Base-by-base conservation (phyloP, 1,140 invertebrate species). In the Temnothorax curvispinosus region DNA sequence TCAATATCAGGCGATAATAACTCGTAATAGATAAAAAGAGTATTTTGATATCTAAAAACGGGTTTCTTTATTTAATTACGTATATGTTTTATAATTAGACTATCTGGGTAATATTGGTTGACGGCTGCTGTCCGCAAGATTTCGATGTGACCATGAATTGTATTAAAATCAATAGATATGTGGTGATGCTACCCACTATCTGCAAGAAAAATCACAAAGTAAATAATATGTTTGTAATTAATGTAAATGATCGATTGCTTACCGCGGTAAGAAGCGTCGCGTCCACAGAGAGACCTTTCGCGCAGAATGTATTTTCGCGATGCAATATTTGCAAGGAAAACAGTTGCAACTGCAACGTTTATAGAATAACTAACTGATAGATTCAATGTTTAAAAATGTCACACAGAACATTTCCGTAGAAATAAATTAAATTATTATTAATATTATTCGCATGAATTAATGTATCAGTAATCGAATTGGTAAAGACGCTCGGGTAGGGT, bases 291-390 rank as follows among this genome's bases (percentile, higher is more conserved):
- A 94, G 50, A 11, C 90, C 91, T 67, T 91, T 93, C 0, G 93
- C 90, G 5, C 81, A 82, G 35, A 94, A 94, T n/a, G 27, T 80
- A 50, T 90, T 92, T 11, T 93, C 87, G 0, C 87, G 89, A 77
- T 94, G 93, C n/a, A 94, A 58, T 41, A 93, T 38, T 92, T 94
- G 94, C 54, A 94, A 54, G 3, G 93, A 93, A 54, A 94, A 94
- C 38, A 92, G n/a, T 35, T 93, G 78, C 21, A 94, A 44, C 94
- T 94, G 75, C 4, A 93, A 92, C 52, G 60, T 44, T 11, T n/a
- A n/a, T n/a, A 9, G 0, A 44, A 80, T 38, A 67, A 21, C 65
- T 64, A 7, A 27, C 1, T 0, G 11, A 72, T 11, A 82, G 76
- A 84, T 50, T 15, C 32, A 62, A 8, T 8, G n/a, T 44, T 9